Conservation (phyloP, 2,888 invertebrate species). For the Erpobdella octoculata region DNA sequence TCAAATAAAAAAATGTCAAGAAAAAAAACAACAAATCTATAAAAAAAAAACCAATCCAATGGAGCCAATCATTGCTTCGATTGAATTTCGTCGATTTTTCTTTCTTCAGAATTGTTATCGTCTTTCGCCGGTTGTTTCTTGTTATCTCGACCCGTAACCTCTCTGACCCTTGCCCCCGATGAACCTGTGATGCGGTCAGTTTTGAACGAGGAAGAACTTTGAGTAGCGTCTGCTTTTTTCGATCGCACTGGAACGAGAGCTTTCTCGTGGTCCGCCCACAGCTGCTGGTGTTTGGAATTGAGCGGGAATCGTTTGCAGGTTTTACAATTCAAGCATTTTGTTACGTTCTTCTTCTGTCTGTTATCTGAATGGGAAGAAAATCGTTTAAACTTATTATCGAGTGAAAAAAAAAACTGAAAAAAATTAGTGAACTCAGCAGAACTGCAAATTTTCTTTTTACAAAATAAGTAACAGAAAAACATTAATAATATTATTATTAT, state of each 20-base stretch:
- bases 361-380: background rate
- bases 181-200: too few relatives aligned
- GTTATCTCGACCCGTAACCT: too few relatives aligned
- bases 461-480: background rate
- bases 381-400: background rate
- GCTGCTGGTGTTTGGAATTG: slow-evolving; percentile 3
- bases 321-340: background rate
- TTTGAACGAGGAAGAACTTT: too few relatives aligned
- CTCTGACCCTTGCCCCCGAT: too few relatives aligned
- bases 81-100: background rate
- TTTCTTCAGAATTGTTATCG: background rate
- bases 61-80: background rate
- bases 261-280: background rate
- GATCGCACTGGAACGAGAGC: background rate
- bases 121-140: background rate
- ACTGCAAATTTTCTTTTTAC: too few relatives aligned
- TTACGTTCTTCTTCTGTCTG: slow-evolving; percentile 3
- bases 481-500: background rate
- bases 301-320: background rate
- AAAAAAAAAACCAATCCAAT: background rate
- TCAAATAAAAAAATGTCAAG: background rate
- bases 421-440: background rate
- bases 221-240: too few relatives aligned
- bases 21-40: background rate
- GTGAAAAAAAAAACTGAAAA: background rate